A percentile compares a stretch with the other conserved stretches of the same genome.
Conservation (phyloP, 2,113 vertebrate genomes). For the Syrmaticus mikado region DNA sequence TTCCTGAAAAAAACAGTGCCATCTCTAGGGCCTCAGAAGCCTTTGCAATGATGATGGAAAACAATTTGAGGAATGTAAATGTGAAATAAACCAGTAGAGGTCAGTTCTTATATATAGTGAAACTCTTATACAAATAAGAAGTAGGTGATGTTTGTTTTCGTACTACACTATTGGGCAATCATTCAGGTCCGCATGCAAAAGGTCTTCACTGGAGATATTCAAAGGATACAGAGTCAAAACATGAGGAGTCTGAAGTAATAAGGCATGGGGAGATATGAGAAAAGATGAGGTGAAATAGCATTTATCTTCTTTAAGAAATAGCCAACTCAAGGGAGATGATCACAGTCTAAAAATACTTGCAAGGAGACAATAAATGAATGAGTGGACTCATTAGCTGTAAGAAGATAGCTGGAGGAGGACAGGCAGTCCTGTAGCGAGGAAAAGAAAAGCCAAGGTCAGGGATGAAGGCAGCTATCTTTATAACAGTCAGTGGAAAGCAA, state of each 20-base stretch:
- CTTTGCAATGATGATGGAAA: neutral
- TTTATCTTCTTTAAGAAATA: constrained; percentile 55
- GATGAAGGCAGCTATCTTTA: neutral
- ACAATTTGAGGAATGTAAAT: neutral
- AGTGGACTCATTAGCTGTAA: constrained; percentile 42
- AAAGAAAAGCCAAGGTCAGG: constrained; percentile 9
- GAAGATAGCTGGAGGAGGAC: constrained; percentile 23
- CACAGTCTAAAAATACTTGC: constrained; percentile 61
- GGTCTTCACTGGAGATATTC: neutral
- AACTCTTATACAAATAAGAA: neutral
- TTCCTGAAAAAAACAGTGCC: neutral
- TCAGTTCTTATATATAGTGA: neutral
- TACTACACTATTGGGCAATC: neutral
- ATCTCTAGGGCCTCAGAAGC: neutral
- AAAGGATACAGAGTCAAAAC: constrained; percentile 5
- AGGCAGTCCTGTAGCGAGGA: neutral
- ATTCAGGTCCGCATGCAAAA: neutral
- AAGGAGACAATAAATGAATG: constrained; percentile 48
- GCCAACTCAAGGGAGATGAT: constrained; percentile 19
- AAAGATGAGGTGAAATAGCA: neutral
- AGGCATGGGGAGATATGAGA: neutral
- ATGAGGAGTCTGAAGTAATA: neutral
- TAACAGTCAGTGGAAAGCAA: neutral
- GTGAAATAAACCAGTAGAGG: neutral
- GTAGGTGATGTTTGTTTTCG: neutral